Conservation (phyloP, 1,140 invertebrate species). For the Brachionus paranguensis region DNA sequence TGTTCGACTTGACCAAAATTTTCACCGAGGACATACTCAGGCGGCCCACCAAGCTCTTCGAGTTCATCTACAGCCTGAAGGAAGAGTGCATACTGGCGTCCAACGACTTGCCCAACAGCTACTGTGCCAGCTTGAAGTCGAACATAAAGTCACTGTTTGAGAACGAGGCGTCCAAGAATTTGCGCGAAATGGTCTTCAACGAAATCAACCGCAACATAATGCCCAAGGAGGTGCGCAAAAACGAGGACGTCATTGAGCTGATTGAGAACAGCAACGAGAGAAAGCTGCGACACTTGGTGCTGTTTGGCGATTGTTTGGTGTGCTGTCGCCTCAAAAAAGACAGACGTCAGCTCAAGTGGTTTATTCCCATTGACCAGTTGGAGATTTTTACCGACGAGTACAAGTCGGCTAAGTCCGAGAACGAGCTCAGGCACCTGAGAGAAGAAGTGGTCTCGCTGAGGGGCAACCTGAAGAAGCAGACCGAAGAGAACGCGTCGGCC, state of each 20-base stretch:
- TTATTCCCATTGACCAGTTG: constrained; percentile 28
- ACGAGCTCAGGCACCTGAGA: constrained; percentile 11
- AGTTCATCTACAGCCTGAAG: constrained; percentile 29
- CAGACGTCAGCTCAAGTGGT: constrained; percentile 20
- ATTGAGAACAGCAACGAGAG: neutral
- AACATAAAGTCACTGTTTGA: constrained; percentile 8
- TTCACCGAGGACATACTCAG: constrained; percentile 34
- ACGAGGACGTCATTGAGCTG: constrained; percentile 31
- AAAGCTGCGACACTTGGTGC: neutral
- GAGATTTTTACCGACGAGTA: neutral
- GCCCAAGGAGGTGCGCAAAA: constrained; percentile 33
- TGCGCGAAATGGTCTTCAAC: constrained; percentile 12
- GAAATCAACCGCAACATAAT: constrained; percentile 38
- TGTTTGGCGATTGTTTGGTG: constrained; percentile 36
- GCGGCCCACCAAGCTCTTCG: constrained; percentile 22
- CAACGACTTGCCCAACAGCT: neutral
- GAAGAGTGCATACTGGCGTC: constrained; percentile 31
- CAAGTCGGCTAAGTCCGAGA: constrained; percentile 1
- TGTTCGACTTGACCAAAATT: constrained; percentile 16
- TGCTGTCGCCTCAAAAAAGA: constrained; percentile 35
- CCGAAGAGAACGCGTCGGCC: constrained; percentile 19
- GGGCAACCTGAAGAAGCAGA: constrained; percentile 16
- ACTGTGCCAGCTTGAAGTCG: neutral
- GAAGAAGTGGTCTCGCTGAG: neutral
- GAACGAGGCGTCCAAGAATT: constrained; percentile 9